A percentile compares a stretch with the other conserved stretches of the same genome.
phyloP scores from a whole-genome alignment of 2,888 invertebrate species.

The Drosophila yooni region DNA sequence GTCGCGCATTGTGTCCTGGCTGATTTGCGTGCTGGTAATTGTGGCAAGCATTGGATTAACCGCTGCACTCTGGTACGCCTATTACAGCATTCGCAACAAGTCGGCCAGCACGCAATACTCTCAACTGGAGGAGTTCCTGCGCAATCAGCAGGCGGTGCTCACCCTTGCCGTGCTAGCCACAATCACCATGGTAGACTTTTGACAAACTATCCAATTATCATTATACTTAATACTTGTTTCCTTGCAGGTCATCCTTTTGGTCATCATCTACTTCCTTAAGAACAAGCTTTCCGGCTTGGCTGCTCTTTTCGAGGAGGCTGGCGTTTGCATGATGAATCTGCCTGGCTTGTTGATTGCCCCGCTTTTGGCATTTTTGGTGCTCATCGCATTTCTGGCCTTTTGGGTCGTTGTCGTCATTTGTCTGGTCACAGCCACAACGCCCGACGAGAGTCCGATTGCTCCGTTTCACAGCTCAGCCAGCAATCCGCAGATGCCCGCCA shows the following conservation, averaged over 20 bases:
- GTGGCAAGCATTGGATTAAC: slow-evolving; percentile 92
- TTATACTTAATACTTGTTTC: slow-evolving; percentile 7
- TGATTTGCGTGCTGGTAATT: slow-evolving; percentile 93
- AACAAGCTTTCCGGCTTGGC: slow-evolving; percentile 93
- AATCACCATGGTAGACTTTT: slow-evolving; percentile 89
- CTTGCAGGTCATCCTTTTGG: slow-evolving; percentile 89
- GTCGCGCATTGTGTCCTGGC: slow-evolving; percentile 93
- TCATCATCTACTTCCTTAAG: slow-evolving; percentile 91
- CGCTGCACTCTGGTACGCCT: slow-evolving; percentile 94
- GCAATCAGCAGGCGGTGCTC: slow-evolving; percentile 94
- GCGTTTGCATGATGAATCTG: slow-evolving; percentile 92
- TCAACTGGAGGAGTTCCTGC: slow-evolving; percentile 90
- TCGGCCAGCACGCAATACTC: slow-evolving; percentile 75
- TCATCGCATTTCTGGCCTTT: slow-evolving; percentile 92
- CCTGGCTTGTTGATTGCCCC: slow-evolving; percentile 95
- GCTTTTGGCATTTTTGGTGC: slow-evolving; percentile 91
- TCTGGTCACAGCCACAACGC: slow-evolving; percentile 92
- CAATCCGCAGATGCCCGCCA: slow-evolving; percentile 48
- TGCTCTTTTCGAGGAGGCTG: slow-evolving; percentile 94
- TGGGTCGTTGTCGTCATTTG: slow-evolving; percentile 94
- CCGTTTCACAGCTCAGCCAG: slow-evolving; percentile 74
- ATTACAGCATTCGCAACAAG: slow-evolving; percentile 89
- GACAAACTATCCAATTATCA: neutral
- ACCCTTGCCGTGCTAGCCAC: slow-evolving; percentile 94
- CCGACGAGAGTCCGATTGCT: slow-evolving; percentile 86